These are phyloP conservation scores for Gobio gobio DNA, from an alignment of 2,113 vertebrate species.

Conservation along the genomic window DNA sequence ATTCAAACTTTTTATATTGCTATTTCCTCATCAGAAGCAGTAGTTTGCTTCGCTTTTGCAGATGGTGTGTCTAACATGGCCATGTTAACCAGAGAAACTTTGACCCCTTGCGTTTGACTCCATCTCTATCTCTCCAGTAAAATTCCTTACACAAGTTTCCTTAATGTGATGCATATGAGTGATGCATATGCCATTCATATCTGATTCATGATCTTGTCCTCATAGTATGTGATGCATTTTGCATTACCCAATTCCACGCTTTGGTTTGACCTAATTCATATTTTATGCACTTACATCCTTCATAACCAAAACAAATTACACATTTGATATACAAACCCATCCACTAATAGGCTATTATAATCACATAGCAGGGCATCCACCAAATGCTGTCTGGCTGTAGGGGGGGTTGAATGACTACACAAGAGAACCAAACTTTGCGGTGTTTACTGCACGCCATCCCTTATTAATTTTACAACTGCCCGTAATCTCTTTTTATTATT, in stretches of 20 bases:
- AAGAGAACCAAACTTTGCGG: not conserved
- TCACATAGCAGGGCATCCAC: not conserved
- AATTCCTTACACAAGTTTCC: not conserved
- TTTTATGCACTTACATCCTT: not conserved
- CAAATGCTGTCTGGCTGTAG: not conserved
- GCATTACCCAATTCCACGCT: not conserved
- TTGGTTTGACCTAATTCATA: not conserved
- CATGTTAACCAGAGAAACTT: not conserved
- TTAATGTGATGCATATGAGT: not conserved
- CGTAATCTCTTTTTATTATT: not conserved
- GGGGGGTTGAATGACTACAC: not conserved
- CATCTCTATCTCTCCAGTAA: not conserved
- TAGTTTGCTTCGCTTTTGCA: not conserved
- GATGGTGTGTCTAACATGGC: not conserved
- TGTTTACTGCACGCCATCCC: not conserved
- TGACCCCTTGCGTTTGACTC: not conserved
- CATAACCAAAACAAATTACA: not conserved
- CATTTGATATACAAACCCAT: not conserved
- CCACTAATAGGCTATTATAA: not conserved
- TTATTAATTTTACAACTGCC: not conserved
- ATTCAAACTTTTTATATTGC: not conserved
- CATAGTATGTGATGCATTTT: not conserved
- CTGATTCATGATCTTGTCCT: constrained; percentile 4
- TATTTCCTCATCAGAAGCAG: not conserved
- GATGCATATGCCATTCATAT: not conserved